A percentile compares a stretch with the other conserved stretches of the same genome.
Evolutionary conservation across 2,113 vertebrate genomes (phyloP).

Genomic region (Grantiella picta): DNA sequence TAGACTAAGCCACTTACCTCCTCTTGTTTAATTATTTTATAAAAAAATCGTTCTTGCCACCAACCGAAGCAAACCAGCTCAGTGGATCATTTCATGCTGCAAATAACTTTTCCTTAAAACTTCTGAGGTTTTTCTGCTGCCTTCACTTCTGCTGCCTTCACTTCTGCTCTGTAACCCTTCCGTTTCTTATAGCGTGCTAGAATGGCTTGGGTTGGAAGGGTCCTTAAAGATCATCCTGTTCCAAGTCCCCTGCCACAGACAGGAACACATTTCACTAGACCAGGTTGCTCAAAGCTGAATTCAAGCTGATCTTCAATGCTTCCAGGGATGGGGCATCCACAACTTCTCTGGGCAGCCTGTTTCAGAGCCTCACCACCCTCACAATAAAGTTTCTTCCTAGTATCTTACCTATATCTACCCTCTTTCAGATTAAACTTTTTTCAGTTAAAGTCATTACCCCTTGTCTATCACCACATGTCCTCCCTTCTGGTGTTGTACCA

Average conservation of each 20-base stretch:
- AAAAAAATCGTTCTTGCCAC: neutral
- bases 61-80: neutral
- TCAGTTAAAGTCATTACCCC: neutral
- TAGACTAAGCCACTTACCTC: neutral
- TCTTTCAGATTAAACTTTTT: neutral
- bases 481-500: neutral
- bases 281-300: neutral
- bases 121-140: neutral
- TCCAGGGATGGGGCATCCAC: neutral
- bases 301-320: rapidly evolving
- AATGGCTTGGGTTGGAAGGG: neutral
- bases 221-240: neutral
- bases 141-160: neutral
- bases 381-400: neutral
- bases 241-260: neutral
- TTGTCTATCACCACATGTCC: neutral
- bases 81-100: neutral
- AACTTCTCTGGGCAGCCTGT: neutral
- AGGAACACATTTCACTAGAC: neutral
- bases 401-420: neutral
- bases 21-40: neutral
- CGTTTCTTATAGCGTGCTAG: neutral
- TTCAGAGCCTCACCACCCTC: neutral
- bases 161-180: neutral
- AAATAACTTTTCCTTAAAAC: neutral